A percentile compares a stretch with the other conserved stretches of the same genome.
Conservation (phyloP, 2,797 vertebrate genomes). For the Ptychadena robeensis region DNA sequence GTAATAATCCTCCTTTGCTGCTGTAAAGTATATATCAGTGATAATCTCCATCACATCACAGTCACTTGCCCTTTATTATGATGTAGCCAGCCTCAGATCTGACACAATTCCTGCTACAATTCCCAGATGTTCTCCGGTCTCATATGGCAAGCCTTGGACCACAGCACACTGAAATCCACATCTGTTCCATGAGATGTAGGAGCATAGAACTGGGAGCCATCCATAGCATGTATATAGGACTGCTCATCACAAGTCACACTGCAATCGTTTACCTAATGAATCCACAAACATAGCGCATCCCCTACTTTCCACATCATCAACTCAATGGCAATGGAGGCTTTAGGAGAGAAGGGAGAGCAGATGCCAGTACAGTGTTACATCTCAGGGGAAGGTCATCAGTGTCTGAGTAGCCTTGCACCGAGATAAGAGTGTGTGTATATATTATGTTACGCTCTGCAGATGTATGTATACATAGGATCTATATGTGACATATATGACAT, state of each 20-base stretch:
- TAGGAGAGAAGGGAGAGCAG: too few relatives aligned
- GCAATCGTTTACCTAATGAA: background rate
- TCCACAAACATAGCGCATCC: background rate
- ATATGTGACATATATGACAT: background rate
- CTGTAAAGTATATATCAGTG: background rate
- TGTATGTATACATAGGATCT: background rate
- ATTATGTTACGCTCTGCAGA: background rate
- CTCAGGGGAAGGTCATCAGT: conserved; percentile 45
- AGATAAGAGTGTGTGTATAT: background rate
- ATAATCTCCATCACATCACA: background rate
- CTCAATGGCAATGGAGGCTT: conserved; percentile 13
- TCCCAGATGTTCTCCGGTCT: conserved; percentile 4
- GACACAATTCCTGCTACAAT: conserved; percentile 24
- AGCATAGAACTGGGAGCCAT: background rate
- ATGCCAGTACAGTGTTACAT: conserved; percentile 33
- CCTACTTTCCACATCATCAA: background rate
- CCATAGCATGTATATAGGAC: background rate
- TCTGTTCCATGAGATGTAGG: background rate
- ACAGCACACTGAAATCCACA: background rate
- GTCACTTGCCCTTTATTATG: background rate
- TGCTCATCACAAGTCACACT: background rate
- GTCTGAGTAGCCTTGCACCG: too few relatives aligned
- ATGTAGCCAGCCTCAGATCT: background rate
- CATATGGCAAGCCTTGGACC: too few relatives aligned
- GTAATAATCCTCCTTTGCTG: conserved; percentile 6